phyloP scores from a whole-genome alignment of 2,888 invertebrate genomes.

The Diadromus collaris region DNA sequence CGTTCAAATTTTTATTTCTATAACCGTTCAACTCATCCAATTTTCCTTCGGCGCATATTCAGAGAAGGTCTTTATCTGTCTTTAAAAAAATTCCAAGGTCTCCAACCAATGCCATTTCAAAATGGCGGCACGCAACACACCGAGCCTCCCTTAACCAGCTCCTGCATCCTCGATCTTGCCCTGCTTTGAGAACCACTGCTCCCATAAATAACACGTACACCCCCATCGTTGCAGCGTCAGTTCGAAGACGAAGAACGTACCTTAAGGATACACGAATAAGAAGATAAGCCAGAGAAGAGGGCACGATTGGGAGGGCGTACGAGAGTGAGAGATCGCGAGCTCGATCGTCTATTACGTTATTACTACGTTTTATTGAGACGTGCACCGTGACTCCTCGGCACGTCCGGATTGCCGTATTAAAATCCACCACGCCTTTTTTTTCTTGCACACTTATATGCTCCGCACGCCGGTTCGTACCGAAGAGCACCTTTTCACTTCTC shows the following conservation, averaged over 20 bases:
- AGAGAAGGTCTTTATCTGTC: too few relatives aligned
- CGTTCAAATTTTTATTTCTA: too few relatives aligned
- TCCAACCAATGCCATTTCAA: too few relatives aligned
- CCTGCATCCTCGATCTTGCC: too few relatives aligned
- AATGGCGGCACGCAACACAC: too few relatives aligned
- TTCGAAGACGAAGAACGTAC: conserved; percentile 7
- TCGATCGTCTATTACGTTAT: conserved; percentile 67
- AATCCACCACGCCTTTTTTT: conserved; percentile 39
- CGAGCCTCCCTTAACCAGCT: too few relatives aligned
- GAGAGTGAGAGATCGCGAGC: conserved; percentile 51
- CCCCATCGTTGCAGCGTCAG: conserved; percentile 9
- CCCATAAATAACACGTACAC: conserved; percentile 16
- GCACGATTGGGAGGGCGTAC: conserved; percentile 19
- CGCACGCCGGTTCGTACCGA: neutral
- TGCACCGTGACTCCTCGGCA: conserved; percentile 38
- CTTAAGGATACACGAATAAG: conserved; percentile 6
- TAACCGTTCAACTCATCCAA: too few relatives aligned
- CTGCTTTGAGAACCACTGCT: conserved; percentile 16
- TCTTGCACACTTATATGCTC: neutral
- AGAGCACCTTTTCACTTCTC: conserved; percentile 11
- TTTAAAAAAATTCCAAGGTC: too few relatives aligned
- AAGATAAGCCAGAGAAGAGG: neutral
- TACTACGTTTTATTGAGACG: conserved; percentile 65
- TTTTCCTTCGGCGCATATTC: too few relatives aligned
- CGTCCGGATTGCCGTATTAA: conserved; percentile 52